These are phyloP conservation scores for Tyto alba DNA, from an alignment of 2,113 vertebrate genomes.

Conservation along the genomic window DNA sequence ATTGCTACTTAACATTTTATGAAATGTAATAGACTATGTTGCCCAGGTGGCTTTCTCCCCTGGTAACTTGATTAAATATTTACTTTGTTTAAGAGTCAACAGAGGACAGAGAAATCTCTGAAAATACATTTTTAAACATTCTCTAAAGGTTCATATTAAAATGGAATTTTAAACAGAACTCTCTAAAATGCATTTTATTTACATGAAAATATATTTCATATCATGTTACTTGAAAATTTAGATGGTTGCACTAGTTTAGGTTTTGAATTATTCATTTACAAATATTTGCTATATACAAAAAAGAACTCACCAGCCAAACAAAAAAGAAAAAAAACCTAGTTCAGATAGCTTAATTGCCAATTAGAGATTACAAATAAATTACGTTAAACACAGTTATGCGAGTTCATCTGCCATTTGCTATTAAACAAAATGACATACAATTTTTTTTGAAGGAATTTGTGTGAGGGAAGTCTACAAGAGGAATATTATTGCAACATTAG, in stretches of 20 bases:
- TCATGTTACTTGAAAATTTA: not conserved
- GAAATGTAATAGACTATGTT: not conserved
- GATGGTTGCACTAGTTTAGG: not conserved
- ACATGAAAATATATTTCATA: not conserved
- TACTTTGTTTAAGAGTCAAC: slow-evolving; percentile 15
- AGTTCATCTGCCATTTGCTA: not conserved
- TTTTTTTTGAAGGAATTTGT: not conserved
- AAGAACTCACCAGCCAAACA: fast-evolving
- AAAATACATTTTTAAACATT: slow-evolving; percentile 17
- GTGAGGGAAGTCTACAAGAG: not conserved
- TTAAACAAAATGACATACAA: not conserved
- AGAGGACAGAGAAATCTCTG: not conserved
- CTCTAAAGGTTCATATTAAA: slow-evolving; percentile 6
- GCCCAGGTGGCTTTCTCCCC: slow-evolving; percentile 8
- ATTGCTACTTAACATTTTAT: not conserved
- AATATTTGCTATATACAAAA: not conserved
- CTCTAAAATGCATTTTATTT: not conserved
- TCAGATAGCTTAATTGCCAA: not conserved
- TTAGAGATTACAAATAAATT: not conserved
- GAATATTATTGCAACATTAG: not conserved
- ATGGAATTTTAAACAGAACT: not conserved
- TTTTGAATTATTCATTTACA: slow-evolving; percentile 9
- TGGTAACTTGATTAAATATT: slow-evolving; percentile 27
- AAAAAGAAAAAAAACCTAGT: not conserved
- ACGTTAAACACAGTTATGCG: not conserved